A percentile compares a stretch with the other conserved stretches of the same genome.
Evolutionary conservation across 1,140 invertebrate species (phyloP).

Genomic region (Euglossa dilemma): DNA sequence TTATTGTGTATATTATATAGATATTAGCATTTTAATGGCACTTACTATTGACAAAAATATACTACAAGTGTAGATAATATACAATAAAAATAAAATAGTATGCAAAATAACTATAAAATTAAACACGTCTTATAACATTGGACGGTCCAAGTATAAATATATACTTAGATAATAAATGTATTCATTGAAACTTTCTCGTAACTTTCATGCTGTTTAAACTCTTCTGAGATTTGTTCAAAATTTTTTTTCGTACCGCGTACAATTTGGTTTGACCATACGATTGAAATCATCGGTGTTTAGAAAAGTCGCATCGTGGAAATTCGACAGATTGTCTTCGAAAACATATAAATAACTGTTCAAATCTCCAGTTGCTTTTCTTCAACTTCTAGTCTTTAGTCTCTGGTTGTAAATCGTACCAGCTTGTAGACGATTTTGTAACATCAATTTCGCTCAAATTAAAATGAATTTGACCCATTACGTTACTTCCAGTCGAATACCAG

Average conservation of each 20-base stretch:
- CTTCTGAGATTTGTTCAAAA: neutral
- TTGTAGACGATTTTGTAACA: constrained; percentile 85
- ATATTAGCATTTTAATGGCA: neutral
- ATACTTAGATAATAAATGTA: constrained; percentile 9
- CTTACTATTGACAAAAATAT: neutral
- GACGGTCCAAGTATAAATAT: constrained; percentile 55
- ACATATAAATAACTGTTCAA: constrained; percentile 43
- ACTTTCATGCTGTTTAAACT: constrained; percentile 7
- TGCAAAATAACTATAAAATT: neutral
- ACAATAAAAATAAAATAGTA: neutral
- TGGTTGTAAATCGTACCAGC: constrained; percentile 89
- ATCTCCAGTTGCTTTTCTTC: constrained; percentile 54
- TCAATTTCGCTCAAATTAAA: constrained; percentile 87
- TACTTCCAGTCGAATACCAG: constrained; percentile 88
- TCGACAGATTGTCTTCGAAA: constrained; percentile 33
- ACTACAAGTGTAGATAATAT: neutral
- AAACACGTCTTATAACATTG: constrained; percentile 38
- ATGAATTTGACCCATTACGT: constrained; percentile 90
- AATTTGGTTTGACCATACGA: constrained; percentile 6
- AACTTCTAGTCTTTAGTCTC: constrained; percentile 81
- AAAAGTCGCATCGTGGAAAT: constrained; percentile 45
- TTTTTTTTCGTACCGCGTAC: neutral
- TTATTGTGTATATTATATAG: neutral
- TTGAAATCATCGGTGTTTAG: constrained; percentile 26
- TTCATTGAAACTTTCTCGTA: constrained; percentile 23